Evolutionary conservation across 2,113 vertebrate species (phyloP), one percentile per base, ranked within the genome.

Genomic region (Apteryx owenii): DNA sequence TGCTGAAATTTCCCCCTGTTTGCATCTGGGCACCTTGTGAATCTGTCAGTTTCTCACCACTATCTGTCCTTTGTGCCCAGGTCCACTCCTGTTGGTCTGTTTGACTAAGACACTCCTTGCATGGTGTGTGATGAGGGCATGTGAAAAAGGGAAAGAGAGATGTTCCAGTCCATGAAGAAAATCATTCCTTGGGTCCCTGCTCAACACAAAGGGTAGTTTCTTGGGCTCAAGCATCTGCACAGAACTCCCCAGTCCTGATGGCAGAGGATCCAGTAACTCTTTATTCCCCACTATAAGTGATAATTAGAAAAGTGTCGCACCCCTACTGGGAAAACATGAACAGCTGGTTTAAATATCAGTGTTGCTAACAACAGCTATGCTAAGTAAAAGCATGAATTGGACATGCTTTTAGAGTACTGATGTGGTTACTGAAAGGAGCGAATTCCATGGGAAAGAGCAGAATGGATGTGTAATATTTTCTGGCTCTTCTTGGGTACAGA

Each of bases 391-490:
- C 1, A 1, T 73, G 65, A 90, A 68, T 69, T 95, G 92, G 86
- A 61, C 65, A 29, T 79, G 51, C 61, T 89, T 68, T 40, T 2
- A 53, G 48, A 78, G 28, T 60, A 61, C 51, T 40, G 88, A 0
- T 48, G 90, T 69, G 78, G 73, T 85, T 84, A 48, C 28, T 51
- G 64, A 91, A 76, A 83, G 54, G 73, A 93, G 61, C 20, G 19
- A 60, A 60, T 36, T 65, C 42, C 70, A 86, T 21, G 0, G 3
- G 31, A 56, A 90, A 93, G 93, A 48, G 65, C 31, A 85, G 88
- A 40, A 80, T 88, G 82, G 89, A 82, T 89, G 72, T 81, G 75
- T 65, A 96, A 71, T 91, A 91, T 90, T 94, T 94, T n/a, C 58
- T 96, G 81, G 75, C 82, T 93, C 36, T 73, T 85, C 58, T 58